Evolutionary conservation across 2,888 invertebrate species (phyloP), one percentile per base, ranked within the genome.

Genomic region (Chymomyza amoena): DNA sequence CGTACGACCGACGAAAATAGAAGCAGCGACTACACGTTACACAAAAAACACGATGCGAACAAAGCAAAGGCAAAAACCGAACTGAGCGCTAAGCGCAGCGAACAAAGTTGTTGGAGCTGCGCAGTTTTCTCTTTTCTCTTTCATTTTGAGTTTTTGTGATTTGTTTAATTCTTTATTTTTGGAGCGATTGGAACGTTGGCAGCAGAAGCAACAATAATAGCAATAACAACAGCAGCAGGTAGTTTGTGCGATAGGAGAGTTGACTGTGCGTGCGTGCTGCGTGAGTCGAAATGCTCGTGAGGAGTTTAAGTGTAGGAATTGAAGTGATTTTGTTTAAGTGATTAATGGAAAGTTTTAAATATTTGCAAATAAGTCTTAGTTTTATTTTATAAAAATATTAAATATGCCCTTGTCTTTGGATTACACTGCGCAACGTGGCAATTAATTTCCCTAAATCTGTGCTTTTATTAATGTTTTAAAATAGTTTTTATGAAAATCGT

Each of bases 1-100:
- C 82, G 79, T 69, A 56, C 81, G 81, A 82, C 81, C 79, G 39
- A 45, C 79, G 39, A 45, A 45, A 45, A 45, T 45, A 45, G 39
- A 45, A 45, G 13, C 39, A 45, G 39, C 39, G 39, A 45, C 32
- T 32, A 32, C 28, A 32, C 32, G 32, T 45, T 13, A 10, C 10
- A 10, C 6, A 39, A 13, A 39, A 66, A 36, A 59, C 5, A 28
- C 73, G 77, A 76, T 2, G 63, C 66, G 71, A 72, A 78, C 76
- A 66, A 68, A 69, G n/a, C 69, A 72, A 70, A 71, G 73, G 78
- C 62, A 65, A 75, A 65, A 75, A 51, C 61, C 66, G 60, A 70
- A 79, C 74, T 81, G 68, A 77, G 73, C 67, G 51, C 51, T 4
- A 36, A 59, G 66, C 79, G 72, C 81, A 76, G 56, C 45, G 50